These are phyloP conservation scores for Chionoecetes opilio DNA, from an alignment of 1,140 invertebrate genomes.

Conservation along the genomic window DNA sequence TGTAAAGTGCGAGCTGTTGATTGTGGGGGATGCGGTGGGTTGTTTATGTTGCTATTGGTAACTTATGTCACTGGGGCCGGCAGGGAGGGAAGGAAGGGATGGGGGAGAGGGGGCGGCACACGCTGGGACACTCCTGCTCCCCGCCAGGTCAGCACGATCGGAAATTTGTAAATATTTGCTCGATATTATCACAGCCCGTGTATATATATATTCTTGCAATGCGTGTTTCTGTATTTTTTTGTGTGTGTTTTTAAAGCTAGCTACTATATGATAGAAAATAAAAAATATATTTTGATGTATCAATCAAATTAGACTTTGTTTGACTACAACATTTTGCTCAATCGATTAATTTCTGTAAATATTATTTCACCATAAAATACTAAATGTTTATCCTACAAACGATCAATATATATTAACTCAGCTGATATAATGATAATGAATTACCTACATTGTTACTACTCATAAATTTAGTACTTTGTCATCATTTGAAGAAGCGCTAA, in stretches of 20 bases:
- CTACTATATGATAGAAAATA: not conserved
- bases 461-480: not conserved
- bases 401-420: constrained; percentile 32
- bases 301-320: not conserved
- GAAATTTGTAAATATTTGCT: not conserved
- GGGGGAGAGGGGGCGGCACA: not conserved
- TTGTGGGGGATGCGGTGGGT: constrained; percentile 48
- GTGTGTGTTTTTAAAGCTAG: not conserved
- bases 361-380: constrained; percentile 20
- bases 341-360: not conserved
- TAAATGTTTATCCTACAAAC: not conserved
- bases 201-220: not conserved
- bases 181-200: not conserved
- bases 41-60: constrained; percentile 62
- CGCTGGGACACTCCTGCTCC: not conserved
- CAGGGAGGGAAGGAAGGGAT: not conserved
- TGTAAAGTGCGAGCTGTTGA: constrained; percentile 71
- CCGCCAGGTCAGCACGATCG: not conserved
- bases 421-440: constrained; percentile 21
- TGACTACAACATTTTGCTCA: not conserved
- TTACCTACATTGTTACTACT: not conserved
- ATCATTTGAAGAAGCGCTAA: not conserved
- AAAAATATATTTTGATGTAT: not conserved
- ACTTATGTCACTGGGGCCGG: constrained; percentile 28
- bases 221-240: not conserved